phyloP scores from a whole-genome alignment of 2,888 invertebrate genomes.

The Orthosia gracilis region DNA sequence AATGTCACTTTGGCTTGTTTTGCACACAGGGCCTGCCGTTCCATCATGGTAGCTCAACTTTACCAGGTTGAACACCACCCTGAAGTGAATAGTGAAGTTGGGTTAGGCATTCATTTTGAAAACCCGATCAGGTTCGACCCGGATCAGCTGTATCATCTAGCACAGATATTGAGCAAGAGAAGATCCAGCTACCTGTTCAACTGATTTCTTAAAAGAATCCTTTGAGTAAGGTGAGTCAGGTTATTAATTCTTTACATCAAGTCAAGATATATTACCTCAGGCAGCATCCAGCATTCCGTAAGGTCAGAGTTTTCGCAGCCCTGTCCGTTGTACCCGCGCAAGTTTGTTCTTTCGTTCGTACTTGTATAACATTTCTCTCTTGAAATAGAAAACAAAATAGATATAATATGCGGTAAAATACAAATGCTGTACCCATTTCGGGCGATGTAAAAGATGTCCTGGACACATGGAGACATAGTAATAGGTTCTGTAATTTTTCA shows the following conservation, averaged over 20 bases:
- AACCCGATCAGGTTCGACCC: too few species aligned
- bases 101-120: neutral
- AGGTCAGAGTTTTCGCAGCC: constrained; percentile 86
- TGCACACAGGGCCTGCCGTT: too few species aligned
- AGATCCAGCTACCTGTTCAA: neutral
- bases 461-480: too few species aligned
- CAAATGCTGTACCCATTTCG: neutral
- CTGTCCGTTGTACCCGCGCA: constrained; percentile 81
- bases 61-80: too few species aligned
- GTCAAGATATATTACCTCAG: constrained; percentile 84
- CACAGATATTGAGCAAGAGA: neutral
- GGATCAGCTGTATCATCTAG: neutral
- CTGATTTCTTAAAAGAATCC: neutral
- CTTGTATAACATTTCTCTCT: constrained; percentile 87
- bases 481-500: neutral
- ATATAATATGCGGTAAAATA: constrained; percentile 19
- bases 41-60: too few species aligned
- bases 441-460: too few species aligned
- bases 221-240: neutral
- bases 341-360: constrained; percentile 80
- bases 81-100: neutral
- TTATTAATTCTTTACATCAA: neutral
- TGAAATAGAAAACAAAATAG: constrained; percentile 62
- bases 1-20: too few species aligned
- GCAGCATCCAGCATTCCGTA: constrained; percentile 92